Evolutionary conservation across 2,797 vertebrate genomes (phyloP).

Genomic region (Otus scops): DNA sequence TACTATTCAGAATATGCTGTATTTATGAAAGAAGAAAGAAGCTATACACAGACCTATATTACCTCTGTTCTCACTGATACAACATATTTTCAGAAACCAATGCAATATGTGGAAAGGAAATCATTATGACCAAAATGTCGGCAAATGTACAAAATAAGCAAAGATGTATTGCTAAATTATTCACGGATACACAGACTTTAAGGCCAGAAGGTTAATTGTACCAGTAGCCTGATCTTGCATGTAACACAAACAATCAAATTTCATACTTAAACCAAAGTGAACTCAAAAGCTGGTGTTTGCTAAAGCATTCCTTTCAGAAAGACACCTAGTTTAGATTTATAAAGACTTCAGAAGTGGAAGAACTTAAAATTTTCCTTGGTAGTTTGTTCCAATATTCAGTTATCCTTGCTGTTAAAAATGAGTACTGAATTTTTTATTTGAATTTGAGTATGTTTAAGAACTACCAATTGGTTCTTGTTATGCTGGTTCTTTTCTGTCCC

Average conservation of each 20-base stretch:
- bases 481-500: background rate
- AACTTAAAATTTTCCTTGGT: background rate
- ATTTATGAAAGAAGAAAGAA: background rate
- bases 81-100: background rate
- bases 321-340: background rate
- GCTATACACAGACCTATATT: background rate
- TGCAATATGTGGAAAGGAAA: background rate
- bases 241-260: background rate
- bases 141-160: background rate
- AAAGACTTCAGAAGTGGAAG: background rate
- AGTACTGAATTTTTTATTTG: background rate
- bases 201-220: background rate
- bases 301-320: background rate
- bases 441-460: background rate
- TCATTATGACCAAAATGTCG: background rate
- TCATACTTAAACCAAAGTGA: background rate
- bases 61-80: background rate
- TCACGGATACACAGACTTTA: background rate
- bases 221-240: background rate
- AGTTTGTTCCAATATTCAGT: background rate
- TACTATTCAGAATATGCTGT: background rate
- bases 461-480: background rate
- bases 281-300: background rate
- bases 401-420: background rate
- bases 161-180: constrained; percentile 28